A percentile compares a stretch with the other conserved stretches of the same genome.
phyloP scores from a whole-genome alignment of 2,113 vertebrate species.

The Callospermophilus lateralis region DNA sequence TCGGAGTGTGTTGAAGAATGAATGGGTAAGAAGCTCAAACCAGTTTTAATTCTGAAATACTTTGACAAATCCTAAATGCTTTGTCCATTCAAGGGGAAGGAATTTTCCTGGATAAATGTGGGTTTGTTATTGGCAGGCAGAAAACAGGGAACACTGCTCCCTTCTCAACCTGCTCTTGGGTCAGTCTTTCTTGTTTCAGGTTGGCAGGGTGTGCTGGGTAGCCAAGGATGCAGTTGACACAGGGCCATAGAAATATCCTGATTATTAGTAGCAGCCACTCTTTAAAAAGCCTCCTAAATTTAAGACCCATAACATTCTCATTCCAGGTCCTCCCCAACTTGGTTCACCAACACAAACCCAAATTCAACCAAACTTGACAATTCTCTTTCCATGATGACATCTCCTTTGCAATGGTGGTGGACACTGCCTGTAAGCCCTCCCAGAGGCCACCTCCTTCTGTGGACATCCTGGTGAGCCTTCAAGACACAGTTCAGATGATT shows the following conservation, averaged over 20 bases:
- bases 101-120: neutral
- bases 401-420: neutral
- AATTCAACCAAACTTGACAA: neutral
- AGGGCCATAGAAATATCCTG: neutral
- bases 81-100: neutral
- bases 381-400: neutral
- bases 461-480: neutral
- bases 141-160: neutral
- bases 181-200: neutral
- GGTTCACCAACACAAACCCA: neutral
- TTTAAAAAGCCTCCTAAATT: neutral
- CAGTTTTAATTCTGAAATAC: neutral
- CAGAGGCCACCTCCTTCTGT: neutral
- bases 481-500: neutral
- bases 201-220: neutral
- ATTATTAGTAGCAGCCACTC: neutral
- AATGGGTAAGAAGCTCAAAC: neutral
- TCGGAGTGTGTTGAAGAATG: neutral
- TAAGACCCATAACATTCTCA: neutral
- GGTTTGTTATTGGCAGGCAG: neutral
- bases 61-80: neutral
- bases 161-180: neutral
- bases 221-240: neutral
- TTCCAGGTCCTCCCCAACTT: neutral
- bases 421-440: neutral